Conservation (phyloP, 2,888 invertebrate species). For the Eugnorisma glareosa region DNA sequence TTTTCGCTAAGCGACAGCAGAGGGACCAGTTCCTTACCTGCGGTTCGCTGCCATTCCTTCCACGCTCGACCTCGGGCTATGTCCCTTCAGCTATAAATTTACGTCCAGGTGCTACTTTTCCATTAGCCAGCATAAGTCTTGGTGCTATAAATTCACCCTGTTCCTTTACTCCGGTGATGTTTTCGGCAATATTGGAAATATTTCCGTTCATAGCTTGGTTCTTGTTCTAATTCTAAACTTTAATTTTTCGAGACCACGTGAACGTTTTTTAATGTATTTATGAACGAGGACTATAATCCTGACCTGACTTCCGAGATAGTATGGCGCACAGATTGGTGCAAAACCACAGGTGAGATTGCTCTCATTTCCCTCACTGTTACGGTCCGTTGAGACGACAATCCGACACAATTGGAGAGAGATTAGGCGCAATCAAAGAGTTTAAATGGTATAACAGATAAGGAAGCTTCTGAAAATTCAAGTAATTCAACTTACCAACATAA, state of each 20-base stretch:
- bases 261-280: not conserved
- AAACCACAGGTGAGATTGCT: no score
- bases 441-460: no score
- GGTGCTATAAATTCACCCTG: slow-evolving; percentile 42
- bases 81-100: slow-evolving; percentile 52
- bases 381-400: not conserved
- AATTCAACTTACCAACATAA: slow-evolving; percentile 77
- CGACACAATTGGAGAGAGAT: not conserved
- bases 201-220: not conserved
- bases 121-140: slow-evolving; percentile 50
- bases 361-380: not conserved
- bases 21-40: not conserved
- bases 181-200: slow-evolving; percentile 7
- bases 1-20: not conserved
- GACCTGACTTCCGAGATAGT: not conserved
- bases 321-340: not conserved
- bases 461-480: not conserved
- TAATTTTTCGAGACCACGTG: not conserved
- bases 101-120: slow-evolving; percentile 58
- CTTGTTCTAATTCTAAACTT: not conserved
- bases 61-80: slow-evolving; percentile 32
- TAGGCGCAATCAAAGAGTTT: not conserved
- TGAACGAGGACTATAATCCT: not conserved
- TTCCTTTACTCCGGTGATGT: slow-evolving; percentile 15
- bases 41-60: slow-evolving; percentile 22